Conservation (phyloP, 2,888 invertebrate species). For the Drosophila formosana region DNA sequence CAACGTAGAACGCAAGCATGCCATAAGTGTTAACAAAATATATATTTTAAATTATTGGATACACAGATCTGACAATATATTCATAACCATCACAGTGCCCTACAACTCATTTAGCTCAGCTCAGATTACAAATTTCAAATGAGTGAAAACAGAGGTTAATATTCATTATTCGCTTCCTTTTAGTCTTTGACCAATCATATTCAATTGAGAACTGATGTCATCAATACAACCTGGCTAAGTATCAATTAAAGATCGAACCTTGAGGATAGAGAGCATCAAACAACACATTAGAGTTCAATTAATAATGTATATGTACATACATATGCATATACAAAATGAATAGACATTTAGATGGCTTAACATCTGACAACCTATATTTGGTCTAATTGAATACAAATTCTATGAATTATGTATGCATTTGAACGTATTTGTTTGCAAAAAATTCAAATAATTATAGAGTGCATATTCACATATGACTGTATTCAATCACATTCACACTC, state of each 20-base stretch:
- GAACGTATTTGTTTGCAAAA: constrained; percentile 2
- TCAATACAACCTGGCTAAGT: not conserved
- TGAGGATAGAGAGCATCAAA: constrained; percentile 28
- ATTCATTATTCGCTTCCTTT: not conserved
- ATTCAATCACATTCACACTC: constrained; percentile 13
- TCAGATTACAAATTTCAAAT: not conserved
- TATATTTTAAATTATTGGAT: not conserved
- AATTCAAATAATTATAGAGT: constrained; percentile 3
- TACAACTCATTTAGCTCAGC: not conserved
- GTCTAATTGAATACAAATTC: constrained; percentile 28
- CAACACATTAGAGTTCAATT: constrained; percentile 42
- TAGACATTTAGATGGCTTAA: constrained; percentile 22
- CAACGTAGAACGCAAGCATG: not conserved
- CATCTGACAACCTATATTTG: constrained; percentile 20
- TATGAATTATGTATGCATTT: constrained; percentile 30
- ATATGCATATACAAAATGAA: not conserved
- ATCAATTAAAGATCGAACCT: constrained; percentile 45
- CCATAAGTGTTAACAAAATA: not conserved
- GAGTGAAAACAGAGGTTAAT: too few species aligned
- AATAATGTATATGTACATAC: constrained; percentile 23
- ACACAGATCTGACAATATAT: not conserved
- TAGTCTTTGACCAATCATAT: not conserved
- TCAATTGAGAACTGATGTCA: not conserved
- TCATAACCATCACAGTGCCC: not conserved
- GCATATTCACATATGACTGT: not conserved